These are phyloP conservation scores for Enteromius mattozi DNA, from an alignment of 2,797 vertebrate genomes.

Conservation along the genomic window DNA sequence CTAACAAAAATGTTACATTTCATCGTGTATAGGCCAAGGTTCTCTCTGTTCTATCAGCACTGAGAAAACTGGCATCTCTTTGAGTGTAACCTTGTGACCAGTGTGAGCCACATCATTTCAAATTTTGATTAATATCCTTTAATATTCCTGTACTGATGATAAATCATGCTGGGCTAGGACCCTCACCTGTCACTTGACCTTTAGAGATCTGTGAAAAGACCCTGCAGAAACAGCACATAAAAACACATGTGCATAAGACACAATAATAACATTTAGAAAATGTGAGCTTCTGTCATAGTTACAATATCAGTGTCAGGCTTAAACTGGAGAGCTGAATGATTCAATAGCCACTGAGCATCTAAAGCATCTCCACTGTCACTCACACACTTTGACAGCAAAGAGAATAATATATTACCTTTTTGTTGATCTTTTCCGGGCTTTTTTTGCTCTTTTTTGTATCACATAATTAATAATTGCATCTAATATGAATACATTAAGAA, in stretches of 20 bases:
- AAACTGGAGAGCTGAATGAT: not conserved
- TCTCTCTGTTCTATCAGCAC: not conserved
- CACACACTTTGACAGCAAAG: not conserved
- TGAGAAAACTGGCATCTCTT: not conserved
- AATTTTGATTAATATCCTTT: not conserved
- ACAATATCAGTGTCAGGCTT: not conserved
- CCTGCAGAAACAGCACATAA: not conserved
- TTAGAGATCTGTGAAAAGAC: not conserved
- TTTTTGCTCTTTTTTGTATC: not conserved
- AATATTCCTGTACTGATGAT: conserved; percentile 6
- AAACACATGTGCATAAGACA: not conserved
- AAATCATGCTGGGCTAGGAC: not conserved
- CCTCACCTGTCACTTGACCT: not conserved
- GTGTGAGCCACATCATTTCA: not conserved
- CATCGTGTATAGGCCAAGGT: not conserved
- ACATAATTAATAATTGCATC: not conserved
- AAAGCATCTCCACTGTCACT: not conserved
- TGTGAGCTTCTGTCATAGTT: not conserved
- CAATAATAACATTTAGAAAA: not conserved
- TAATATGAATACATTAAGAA: not conserved
- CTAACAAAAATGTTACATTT: not conserved
- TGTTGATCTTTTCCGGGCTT: not conserved
- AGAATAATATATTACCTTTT: conserved; percentile 1
- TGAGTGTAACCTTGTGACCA: conserved; percentile 4
- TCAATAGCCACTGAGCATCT: not conserved